These are phyloP conservation scores for Oreortyx pictus DNA, from an alignment of 2,797 vertebrate genomes.

Conservation along the genomic window DNA sequence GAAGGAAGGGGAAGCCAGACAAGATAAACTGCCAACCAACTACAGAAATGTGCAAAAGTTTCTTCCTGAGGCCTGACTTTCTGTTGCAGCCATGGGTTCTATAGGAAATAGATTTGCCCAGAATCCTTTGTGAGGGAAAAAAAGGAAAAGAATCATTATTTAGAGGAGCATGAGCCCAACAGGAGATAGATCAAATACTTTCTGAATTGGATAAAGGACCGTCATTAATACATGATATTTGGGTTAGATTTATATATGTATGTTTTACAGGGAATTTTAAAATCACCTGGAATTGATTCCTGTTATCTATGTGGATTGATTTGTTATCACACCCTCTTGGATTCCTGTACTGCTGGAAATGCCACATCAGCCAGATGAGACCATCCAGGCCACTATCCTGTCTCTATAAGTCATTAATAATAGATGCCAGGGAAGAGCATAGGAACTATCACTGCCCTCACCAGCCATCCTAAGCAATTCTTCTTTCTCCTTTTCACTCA, in stretches of 20 bases:
- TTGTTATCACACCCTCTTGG: background rate
- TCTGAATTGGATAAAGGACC: background rate
- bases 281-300: background rate
- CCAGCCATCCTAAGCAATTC: background rate
- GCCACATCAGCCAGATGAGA: background rate
- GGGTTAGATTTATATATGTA: background rate
- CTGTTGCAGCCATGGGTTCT: constrained; percentile 5
- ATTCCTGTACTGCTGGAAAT: background rate
- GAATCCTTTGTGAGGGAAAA: constrained; percentile 17
- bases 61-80: constrained; percentile 8
- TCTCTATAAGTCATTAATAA: background rate
- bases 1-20: background rate
- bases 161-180: background rate
- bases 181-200: background rate
- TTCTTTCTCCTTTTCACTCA: background rate
- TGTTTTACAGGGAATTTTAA: background rate
- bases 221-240: background rate
- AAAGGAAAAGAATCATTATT: constrained; percentile 14
- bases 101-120: constrained; percentile 20
- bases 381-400: background rate
- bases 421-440: background rate
- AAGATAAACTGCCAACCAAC: constrained; percentile 9
- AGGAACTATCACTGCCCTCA: background rate
- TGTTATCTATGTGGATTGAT: background rate
- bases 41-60: constrained; percentile 16